A percentile compares a stretch with the other conserved stretches of the same genome.
These are phyloP conservation scores for Nerophis lumbriciformis DNA, from an alignment of 2,113 vertebrate species.

Conservation along the genomic window DNA sequence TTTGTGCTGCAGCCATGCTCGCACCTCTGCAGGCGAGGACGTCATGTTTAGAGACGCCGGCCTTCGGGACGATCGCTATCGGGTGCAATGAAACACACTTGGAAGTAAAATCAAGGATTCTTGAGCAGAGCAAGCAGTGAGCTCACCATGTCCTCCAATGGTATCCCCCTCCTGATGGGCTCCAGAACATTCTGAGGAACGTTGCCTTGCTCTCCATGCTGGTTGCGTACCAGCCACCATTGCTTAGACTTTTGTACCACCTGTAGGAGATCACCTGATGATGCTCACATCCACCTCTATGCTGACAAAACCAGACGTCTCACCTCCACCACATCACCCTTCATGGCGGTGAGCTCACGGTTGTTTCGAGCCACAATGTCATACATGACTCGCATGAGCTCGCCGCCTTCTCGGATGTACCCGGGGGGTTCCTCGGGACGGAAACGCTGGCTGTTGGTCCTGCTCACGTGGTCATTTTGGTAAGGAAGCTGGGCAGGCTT, in stretches of 20 bases:
- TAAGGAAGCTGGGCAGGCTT: not conserved
- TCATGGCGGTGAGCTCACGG: slow-evolving; percentile 78
- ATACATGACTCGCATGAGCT: slow-evolving; percentile 68
- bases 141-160: slow-evolving; percentile 35
- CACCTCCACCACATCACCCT: slow-evolving; percentile 83
- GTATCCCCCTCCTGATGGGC: slow-evolving; percentile 13
- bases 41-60: slow-evolving; percentile 57
- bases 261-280: slow-evolving; percentile 49
- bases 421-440: not conserved
- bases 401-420: not conserved
- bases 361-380: slow-evolving; percentile 81
- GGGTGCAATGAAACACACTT: not conserved
- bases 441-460: slow-evolving; percentile 52
- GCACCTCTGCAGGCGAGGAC: slow-evolving; percentile 77
- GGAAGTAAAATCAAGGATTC: not conserved
- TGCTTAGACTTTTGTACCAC: slow-evolving; percentile 79
- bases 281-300: not conserved
- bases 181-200: slow-evolving; percentile 86
- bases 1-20: slow-evolving; percentile 79
- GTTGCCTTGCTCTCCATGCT: slow-evolving; percentile 62
- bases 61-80: slow-evolving; percentile 22
- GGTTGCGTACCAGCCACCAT: slow-evolving; percentile 87
- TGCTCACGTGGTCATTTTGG: slow-evolving; percentile 19
- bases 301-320: slow-evolving; percentile 7
- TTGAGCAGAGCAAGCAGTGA: not conserved